Conservation (phyloP, 2,113 vertebrate genomes). For the Erpornis zantholeuca region DNA sequence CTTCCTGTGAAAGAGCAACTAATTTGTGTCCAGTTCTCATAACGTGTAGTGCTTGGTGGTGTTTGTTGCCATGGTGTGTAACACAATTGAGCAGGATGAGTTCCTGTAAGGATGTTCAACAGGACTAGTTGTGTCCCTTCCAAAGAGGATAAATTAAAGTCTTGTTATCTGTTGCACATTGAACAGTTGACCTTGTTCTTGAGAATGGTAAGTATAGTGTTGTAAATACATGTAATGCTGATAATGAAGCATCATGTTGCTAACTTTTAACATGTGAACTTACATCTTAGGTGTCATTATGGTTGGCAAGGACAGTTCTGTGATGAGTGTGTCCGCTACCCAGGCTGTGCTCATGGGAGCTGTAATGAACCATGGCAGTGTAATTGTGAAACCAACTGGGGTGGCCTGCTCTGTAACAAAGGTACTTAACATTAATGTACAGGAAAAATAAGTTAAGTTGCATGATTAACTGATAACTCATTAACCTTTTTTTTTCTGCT, state of each 20-base stretch:
- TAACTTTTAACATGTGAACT: constrained; percentile 58
- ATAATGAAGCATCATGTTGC: constrained; percentile 39
- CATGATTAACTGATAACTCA: constrained; percentile 49
- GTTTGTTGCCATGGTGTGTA: neutral
- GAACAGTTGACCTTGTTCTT: constrained; percentile 4
- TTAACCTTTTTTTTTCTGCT: neutral
- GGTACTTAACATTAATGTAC: constrained; percentile 73
- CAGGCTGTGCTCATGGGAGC: constrained; percentile 92
- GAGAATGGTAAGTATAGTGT: constrained; percentile 39
- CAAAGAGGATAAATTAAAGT: neutral
- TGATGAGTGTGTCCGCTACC: constrained; percentile 88
- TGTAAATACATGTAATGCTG: constrained; percentile 31
- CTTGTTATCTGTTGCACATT: constrained; percentile 9
- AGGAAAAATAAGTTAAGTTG: constrained; percentile 31
- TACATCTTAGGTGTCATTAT: constrained; percentile 85
- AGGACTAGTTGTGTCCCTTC: neutral
- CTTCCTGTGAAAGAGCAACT: neutral
- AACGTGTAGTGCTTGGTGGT: neutral
- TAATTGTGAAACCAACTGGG: constrained; percentile 97
- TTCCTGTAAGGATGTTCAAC: neutral
- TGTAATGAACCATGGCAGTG: constrained; percentile 90
- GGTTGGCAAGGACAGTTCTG: constrained; percentile 94
- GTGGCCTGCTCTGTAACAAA: constrained; percentile 94
- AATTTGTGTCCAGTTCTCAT: neutral
- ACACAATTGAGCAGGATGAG: neutral